Percentiles rank a stretch among this genome's conserved stretches.
phyloP scores from a whole-genome alignment of 2,113 vertebrate species.

The Paramisgurnus dabryanus region DNA sequence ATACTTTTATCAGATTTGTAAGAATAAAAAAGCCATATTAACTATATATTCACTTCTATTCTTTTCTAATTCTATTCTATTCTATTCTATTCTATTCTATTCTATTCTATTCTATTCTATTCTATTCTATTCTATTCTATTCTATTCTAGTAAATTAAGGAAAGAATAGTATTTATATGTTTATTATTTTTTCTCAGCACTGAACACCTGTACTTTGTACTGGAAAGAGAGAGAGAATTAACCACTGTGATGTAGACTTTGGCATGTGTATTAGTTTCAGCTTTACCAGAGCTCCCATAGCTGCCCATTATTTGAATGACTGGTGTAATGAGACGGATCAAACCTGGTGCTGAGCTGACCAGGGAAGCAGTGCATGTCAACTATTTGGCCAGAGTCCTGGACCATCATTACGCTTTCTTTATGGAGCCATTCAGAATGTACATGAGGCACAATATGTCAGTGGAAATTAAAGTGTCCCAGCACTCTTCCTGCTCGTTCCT shows the following conservation, averaged over 20 bases:
- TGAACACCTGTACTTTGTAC: conserved; percentile 15
- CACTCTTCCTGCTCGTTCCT: conserved; percentile 51
- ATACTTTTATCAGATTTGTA: background rate
- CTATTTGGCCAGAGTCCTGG: conserved; percentile 56
- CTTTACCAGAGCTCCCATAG: conserved; percentile 43
- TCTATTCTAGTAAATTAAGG: background rate
- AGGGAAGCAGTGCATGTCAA: conserved; percentile 43
- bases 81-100: background rate
- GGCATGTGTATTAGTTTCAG: conserved; percentile 42
- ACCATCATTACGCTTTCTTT: conserved; percentile 50
- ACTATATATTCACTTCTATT: background rate
- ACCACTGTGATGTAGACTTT: conserved; percentile 39
- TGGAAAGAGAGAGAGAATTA: conserved; percentile 20
- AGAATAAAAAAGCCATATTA: background rate
- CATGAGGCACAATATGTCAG: conserved; percentile 57
- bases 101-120: background rate
- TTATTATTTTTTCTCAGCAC: background rate
- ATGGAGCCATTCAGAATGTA: conserved; percentile 47
- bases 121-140: background rate
- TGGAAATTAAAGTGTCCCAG: conserved; percentile 52
- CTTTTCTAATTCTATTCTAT: background rate
- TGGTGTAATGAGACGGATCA: conserved; percentile 55
- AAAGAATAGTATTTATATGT: background rate
- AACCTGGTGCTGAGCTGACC: conserved; percentile 47
- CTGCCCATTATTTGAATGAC: conserved; percentile 52